Evolutionary conservation across 2,797 vertebrate species (phyloP).

Genomic region (Catharus ustulatus): DNA sequence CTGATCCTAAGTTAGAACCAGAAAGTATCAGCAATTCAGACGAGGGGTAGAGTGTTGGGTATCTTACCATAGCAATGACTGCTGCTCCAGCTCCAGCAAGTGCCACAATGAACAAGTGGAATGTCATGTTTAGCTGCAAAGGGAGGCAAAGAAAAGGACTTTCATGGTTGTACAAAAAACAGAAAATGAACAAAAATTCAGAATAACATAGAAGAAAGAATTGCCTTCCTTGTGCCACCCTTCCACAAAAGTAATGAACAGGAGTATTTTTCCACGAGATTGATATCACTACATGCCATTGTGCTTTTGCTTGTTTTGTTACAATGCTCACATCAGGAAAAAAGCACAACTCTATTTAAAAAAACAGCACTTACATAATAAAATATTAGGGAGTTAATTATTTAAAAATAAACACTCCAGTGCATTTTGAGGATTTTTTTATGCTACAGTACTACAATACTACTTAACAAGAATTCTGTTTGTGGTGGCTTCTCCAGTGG

Average conservation of each 20-base stretch:
- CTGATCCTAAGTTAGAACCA: background rate
- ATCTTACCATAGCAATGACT: constrained; percentile 96
- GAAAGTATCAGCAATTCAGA: background rate
- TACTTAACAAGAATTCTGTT: background rate
- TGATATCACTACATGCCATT: background rate
- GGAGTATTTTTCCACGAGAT: background rate
- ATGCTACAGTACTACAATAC: background rate
- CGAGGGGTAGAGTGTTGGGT: background rate
- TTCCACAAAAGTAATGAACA: background rate
- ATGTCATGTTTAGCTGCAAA: constrained; percentile 95
- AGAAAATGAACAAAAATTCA: background rate
- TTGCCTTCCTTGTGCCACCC: background rate
- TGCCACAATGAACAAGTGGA: constrained; percentile 97
- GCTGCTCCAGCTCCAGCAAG: constrained; percentile 96
- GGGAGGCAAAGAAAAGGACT: background rate
- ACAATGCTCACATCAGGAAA: background rate
- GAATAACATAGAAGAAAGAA: background rate
- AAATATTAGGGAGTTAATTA: background rate
- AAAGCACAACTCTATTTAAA: background rate
- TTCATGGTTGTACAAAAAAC: background rate
- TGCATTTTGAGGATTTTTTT: background rate
- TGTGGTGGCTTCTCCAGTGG: background rate
- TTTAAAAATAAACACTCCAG: background rate
- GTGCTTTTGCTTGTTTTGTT: background rate
- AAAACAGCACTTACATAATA: background rate